Conservation (phyloP, 1,140 invertebrate species). For the Conus ventricosus region DNA sequence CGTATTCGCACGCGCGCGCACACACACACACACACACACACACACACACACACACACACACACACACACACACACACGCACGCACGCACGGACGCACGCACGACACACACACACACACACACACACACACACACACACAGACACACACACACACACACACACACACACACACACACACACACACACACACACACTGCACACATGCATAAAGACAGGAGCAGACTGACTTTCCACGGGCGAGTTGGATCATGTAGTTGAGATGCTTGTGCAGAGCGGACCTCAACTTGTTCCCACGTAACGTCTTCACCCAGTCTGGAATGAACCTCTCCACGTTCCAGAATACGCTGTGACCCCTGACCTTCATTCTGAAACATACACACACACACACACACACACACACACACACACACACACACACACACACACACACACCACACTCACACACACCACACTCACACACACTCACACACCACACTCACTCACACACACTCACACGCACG, state of each 20-base stretch:
- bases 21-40: too few relatives aligned
- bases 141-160: too few relatives aligned
- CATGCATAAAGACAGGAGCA: too few relatives aligned
- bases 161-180: background rate
- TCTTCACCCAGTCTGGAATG: constrained; percentile 30
- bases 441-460: background rate
- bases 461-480: background rate
- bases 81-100: background rate
- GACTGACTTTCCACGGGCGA: constrained; percentile 33
- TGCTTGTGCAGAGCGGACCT: background rate
- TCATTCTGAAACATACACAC: constrained; percentile 21
- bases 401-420: background rate
- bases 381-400: background rate
- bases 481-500: background rate
- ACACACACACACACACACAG: too few relatives aligned
- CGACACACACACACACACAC: background rate
- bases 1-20: too few relatives aligned
- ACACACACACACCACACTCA: constrained; percentile 11
- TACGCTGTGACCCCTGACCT: constrained; percentile 35
- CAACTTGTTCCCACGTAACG: background rate
- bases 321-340: constrained; percentile 30
- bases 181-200: background rate
- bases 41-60: too few relatives aligned
- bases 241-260: constrained; percentile 22
- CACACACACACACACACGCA: too few relatives aligned